A percentile compares a stretch with the other conserved stretches of the same genome.
phyloP scores from a whole-genome alignment of 2,797 vertebrate genomes.

The Sternotherus odoratus region DNA sequence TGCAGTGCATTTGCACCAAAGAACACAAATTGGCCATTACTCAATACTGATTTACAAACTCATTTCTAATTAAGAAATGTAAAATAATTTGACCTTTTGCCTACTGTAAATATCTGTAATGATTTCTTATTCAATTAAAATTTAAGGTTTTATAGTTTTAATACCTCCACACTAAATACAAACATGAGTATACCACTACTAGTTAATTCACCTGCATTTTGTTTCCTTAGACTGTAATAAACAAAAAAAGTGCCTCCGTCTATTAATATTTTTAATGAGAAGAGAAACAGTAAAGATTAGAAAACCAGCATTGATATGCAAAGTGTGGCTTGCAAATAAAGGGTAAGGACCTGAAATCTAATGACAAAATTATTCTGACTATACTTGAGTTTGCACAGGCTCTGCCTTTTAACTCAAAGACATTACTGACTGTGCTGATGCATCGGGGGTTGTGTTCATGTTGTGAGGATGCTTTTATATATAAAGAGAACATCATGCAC shows the following conservation, averaged over 20 bases:
- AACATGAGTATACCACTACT: constrained; percentile 4
- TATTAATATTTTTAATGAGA: constrained; percentile 32
- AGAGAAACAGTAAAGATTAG: not conserved
- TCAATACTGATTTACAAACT: constrained; percentile 24
- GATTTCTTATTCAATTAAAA: constrained; percentile 45
- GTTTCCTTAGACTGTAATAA: constrained; percentile 35
- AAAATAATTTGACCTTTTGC: constrained; percentile 21
- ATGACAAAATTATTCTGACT: not conserved
- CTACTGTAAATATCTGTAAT: not conserved
- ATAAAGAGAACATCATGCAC: not conserved
- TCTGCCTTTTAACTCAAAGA: not conserved
- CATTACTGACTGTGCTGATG: not conserved
- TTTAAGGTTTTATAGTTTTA: constrained; percentile 44
- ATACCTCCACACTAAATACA: not conserved
- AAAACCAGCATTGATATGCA: not conserved
- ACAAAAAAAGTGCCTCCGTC: constrained; percentile 21
- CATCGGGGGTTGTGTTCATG: no score
- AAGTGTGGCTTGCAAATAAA: not conserved
- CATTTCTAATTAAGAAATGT: constrained; percentile 8
- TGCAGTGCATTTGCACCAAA: not conserved
- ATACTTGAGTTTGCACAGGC: not conserved
- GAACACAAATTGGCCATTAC: constrained; percentile 2
- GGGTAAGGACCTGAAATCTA: not conserved
- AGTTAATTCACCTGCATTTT: constrained; percentile 26
- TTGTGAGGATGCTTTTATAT: not conserved